These are phyloP conservation scores for Serripes groenlandicus DNA, from an alignment of 2,888 invertebrate genomes.

Conservation along the genomic window DNA sequence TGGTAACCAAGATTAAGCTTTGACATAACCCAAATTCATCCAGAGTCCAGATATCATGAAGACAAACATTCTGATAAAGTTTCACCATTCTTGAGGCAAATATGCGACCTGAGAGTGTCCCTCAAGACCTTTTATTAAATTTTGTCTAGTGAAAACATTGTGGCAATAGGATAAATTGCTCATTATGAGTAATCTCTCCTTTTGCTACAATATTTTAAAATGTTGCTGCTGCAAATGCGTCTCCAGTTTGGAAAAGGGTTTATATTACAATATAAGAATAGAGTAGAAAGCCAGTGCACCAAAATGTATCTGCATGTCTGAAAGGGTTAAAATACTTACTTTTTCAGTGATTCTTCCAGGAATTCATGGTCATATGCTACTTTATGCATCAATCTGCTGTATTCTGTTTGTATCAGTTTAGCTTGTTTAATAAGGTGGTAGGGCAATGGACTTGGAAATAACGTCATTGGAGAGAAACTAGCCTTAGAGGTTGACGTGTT, in stretches of 20 bases:
- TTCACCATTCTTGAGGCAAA: too few relatives aligned
- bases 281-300: neutral
- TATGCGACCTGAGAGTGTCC: too few relatives aligned
- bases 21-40: too few relatives aligned
- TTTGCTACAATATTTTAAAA: neutral
- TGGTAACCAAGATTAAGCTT: too few relatives aligned
- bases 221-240: neutral
- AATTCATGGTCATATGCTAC: conserved; percentile 94
- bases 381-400: conserved; percentile 94
- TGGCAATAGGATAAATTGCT: neutral
- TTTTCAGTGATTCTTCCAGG: conserved; percentile 90
- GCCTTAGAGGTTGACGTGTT: conserved; percentile 51
- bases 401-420: conserved; percentile 90
- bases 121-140: too few relatives aligned
- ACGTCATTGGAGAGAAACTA: conserved; percentile 78
- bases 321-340: conserved; percentile 80
- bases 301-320: neutral
- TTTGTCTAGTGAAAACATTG: too few relatives aligned
- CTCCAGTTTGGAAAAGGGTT: neutral
- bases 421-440: conserved; percentile 92
- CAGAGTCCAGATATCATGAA: too few relatives aligned
- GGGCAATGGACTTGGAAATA: conserved; percentile 91
- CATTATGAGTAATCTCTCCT: neutral
- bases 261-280: neutral
- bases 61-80: too few relatives aligned